Evolutionary conservation across 2,113 vertebrate species (phyloP).

Genomic region (Hirundichthys speculiger): DNA sequence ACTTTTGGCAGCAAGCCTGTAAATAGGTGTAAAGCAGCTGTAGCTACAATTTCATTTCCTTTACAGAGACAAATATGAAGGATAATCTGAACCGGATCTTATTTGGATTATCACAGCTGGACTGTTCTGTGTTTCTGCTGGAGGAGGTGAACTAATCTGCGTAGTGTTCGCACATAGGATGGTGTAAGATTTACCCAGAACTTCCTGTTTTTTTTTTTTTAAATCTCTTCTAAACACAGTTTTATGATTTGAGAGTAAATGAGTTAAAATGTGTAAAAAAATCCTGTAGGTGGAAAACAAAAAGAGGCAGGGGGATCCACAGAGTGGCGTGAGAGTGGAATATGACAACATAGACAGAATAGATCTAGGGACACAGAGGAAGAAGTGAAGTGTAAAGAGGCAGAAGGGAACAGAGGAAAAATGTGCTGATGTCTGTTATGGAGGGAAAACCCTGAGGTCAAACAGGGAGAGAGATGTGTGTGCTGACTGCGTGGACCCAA

Average conservation of each 20-base stretch:
- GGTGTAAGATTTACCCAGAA: constrained; percentile 10
- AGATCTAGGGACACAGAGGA: constrained; percentile 1
- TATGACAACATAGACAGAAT: constrained; percentile 10
- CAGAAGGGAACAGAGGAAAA: constrained; percentile 19
- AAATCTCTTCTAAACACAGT: no score
- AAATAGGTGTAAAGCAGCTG: no score
- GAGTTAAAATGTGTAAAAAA: constrained; percentile 2
- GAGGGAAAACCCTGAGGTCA: constrained; percentile 35
- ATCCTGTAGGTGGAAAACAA: background rate
- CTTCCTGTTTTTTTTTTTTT: no score
- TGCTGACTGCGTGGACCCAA: constrained; percentile 24
- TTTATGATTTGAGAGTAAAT: background rate
- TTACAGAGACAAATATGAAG: no score
- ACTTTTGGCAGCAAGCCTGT: no score
- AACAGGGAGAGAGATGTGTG: constrained; percentile 12
- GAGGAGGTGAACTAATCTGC: background rate
- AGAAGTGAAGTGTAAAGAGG: constrained; percentile 7
- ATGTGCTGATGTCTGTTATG: constrained; percentile 24
- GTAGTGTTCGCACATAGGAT: no score
- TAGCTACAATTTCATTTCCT: no score
- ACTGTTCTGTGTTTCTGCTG: background rate
- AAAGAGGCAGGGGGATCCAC: background rate
- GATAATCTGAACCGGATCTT: background rate
- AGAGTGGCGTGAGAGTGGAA: background rate
- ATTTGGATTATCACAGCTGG: constrained; percentile 13